These are phyloP conservation scores for Tetragonula clypearis DNA, from an alignment of 1,140 invertebrate species.

Conservation along the genomic window DNA sequence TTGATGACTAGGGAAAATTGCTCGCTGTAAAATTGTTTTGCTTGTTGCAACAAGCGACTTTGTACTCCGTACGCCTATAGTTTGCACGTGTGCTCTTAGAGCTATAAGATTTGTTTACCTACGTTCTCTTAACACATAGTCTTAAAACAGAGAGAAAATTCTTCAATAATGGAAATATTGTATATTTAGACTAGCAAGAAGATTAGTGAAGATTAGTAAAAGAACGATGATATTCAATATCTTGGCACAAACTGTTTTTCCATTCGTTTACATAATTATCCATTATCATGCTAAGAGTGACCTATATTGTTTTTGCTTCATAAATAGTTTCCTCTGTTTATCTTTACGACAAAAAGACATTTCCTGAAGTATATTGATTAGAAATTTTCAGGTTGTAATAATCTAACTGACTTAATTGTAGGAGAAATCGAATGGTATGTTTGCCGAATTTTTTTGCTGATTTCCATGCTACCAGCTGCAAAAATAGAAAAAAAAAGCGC, in stretches of 20 bases:
- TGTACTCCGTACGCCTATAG: neutral
- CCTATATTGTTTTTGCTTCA: neutral
- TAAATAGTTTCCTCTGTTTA: neutral
- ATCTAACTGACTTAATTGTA: neutral
- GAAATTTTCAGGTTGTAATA: neutral
- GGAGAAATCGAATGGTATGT: neutral
- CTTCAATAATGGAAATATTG: neutral
- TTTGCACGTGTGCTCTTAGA: neutral
- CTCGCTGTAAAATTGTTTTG: neutral
- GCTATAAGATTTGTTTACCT: neutral
- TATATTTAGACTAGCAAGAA: neutral
- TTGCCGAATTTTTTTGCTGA: neutral
- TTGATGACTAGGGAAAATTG: neutral
- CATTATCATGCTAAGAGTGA: neutral
- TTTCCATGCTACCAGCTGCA: neutral
- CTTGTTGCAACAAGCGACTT: constrained; percentile 1
- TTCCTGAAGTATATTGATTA: neutral
- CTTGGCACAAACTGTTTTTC: neutral
- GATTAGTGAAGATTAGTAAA: neutral
- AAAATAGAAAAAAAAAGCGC: constrained; percentile 28
- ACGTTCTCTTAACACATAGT: neutral
- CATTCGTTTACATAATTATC: neutral
- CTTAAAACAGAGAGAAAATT: neutral
- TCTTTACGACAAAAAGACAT: neutral
- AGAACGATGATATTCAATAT: neutral